Evolutionary conservation across 2,797 vertebrate genomes (phyloP).

Genomic region (Lepus oiostolus): DNA sequence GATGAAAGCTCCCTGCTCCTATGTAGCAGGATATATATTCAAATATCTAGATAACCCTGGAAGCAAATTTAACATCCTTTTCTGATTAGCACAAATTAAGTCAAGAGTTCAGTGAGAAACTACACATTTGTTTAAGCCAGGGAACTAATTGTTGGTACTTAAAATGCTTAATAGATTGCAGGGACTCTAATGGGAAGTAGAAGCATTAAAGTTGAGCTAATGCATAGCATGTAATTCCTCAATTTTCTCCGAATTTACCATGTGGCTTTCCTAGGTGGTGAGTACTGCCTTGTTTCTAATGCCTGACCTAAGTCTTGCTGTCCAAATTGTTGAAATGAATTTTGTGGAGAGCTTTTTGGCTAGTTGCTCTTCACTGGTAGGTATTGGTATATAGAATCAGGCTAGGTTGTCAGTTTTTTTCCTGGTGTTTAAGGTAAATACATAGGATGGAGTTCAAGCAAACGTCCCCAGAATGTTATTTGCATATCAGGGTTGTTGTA

Average conservation of each 20-base stretch:
- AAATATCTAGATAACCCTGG: neutral
- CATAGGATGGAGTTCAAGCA: slow-evolving; percentile 8
- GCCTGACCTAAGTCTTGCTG: neutral
- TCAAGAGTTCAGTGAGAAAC: slow-evolving; percentile 40
- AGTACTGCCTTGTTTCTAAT: neutral
- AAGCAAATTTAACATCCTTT: slow-evolving; percentile 2
- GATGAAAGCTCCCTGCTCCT: neutral
- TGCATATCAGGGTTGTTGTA: slow-evolving; percentile 42
- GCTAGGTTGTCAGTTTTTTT: neutral
- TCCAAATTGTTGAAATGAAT: slow-evolving; percentile 47
- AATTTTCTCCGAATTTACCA: neutral
- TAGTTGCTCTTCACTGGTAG: slow-evolving; percentile 8
- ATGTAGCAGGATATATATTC: neutral
- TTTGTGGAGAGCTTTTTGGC: neutral
- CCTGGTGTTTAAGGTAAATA: slow-evolving; percentile 20
- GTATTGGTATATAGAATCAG: neutral
- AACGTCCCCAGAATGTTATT: neutral
- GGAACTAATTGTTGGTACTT: slow-evolving; percentile 47
- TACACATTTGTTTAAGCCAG: slow-evolving; percentile 43
- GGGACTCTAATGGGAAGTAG: slow-evolving; percentile 48
- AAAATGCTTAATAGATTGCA: neutral
- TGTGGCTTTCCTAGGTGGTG: slow-evolving; percentile 35
- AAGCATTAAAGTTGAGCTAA: slow-evolving; percentile 46
- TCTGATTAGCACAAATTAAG: slow-evolving; percentile 9
- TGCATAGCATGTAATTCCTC: neutral